phyloP scores from a whole-genome alignment of 2,113 vertebrate genomes.

The Xerus inauris region DNA sequence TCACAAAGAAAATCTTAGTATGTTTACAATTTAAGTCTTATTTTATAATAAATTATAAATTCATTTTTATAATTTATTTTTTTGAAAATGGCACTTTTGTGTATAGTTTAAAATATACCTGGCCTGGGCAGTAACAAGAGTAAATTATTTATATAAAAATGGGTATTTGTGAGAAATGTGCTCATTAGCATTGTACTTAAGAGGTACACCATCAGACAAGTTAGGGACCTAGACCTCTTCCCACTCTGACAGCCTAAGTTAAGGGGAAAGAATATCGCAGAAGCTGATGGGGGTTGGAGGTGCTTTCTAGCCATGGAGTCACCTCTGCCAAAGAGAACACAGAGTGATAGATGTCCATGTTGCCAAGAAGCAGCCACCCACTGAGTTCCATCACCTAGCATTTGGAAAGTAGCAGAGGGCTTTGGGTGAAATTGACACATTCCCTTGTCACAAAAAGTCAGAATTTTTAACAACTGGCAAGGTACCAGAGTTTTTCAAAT shows the following conservation, averaged over 20 bases:
- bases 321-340: background rate
- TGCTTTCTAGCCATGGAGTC: background rate
- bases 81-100: background rate
- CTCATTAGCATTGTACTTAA: background rate
- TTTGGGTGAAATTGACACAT: constrained; percentile 38
- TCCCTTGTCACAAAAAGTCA: constrained; percentile 56
- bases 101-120: background rate
- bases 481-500: constrained; percentile 63
- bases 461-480: constrained; percentile 55
- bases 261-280: background rate
- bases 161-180: background rate
- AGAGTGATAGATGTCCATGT: background rate
- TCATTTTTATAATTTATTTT: background rate
- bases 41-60: too few species aligned
- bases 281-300: background rate
- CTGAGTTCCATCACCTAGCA: background rate
- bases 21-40: background rate
- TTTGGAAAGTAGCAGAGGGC: constrained; percentile 1
- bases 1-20: background rate
- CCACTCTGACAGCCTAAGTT: background rate
- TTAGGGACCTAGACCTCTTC: background rate
- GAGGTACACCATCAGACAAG: background rate
- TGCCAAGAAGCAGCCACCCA: background rate
- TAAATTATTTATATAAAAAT: background rate
- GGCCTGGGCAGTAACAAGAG: background rate